A percentile compares a stretch with the other conserved stretches of the same genome.
These are phyloP conservation scores for Ceramica pisi DNA, from an alignment of 2,888 invertebrate genomes.

Conservation along the genomic window DNA sequence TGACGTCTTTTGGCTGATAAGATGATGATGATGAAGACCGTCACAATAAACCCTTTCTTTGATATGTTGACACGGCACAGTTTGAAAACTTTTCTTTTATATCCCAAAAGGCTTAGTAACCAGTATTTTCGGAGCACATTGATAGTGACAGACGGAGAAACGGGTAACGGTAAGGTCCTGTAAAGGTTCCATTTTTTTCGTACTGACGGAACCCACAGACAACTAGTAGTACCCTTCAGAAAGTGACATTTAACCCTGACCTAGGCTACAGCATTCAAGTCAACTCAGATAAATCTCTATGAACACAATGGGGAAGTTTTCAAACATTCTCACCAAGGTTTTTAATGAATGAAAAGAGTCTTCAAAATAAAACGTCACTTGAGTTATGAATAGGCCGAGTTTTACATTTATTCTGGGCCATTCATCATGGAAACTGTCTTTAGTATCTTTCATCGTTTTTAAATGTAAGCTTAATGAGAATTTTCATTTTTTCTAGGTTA, in stretches of 20 bases:
- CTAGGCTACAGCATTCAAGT: conserved; percentile 22
- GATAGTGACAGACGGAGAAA: too few relatives aligned
- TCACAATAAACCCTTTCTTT: too few relatives aligned
- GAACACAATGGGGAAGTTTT: conserved; percentile 34
- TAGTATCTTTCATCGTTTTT: conserved; percentile 30
- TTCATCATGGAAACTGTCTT: conserved; percentile 40
- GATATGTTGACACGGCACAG: too few relatives aligned
- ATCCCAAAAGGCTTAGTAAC: too few relatives aligned
- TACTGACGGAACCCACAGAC: background rate
- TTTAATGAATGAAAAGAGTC: conserved; percentile 32
- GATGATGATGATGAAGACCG: too few relatives aligned
- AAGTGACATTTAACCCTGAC: conserved; percentile 12
- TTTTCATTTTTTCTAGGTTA: background rate
- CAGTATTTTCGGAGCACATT: too few relatives aligned
- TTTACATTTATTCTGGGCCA: conserved; percentile 40
- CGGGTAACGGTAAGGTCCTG: too few relatives aligned
- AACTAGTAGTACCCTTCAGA: background rate
- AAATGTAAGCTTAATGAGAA: background rate
- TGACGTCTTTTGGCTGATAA: too few relatives aligned
- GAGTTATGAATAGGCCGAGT: conserved; percentile 45
- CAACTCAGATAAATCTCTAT: conserved; percentile 35
- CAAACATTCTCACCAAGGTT: conserved; percentile 38
- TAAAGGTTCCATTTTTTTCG: too few relatives aligned
- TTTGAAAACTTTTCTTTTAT: too few relatives aligned
- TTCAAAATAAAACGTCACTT: conserved; percentile 39